phyloP scores from a whole-genome alignment of 1,140 invertebrate species.

The Drosophila littoralis region DNA sequence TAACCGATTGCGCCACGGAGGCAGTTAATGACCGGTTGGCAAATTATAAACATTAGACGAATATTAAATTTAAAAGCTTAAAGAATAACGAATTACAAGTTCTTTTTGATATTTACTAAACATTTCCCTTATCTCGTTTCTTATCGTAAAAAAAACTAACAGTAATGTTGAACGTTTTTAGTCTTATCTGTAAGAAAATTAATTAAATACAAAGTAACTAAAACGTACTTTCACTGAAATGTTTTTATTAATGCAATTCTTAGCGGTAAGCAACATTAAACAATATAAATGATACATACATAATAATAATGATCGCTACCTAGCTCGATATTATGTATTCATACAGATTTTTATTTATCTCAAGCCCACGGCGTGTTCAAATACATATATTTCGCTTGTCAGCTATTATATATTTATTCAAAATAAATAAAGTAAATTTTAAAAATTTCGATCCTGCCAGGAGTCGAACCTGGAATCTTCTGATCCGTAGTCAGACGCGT shows the following conservation, averaged over 20 bases:
- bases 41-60: background rate
- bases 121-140: background rate
- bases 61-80: background rate
- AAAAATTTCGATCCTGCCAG: slow-evolving; percentile 86
- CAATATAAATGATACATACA: too few species aligned
- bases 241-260: too few species aligned
- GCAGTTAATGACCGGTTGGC: slow-evolving; percentile 65
- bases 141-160: background rate
- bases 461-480: slow-evolving; percentile 90
- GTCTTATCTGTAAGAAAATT: too few species aligned
- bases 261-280: too few species aligned
- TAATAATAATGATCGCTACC: too few species aligned
- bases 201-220: too few species aligned
- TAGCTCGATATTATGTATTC: too few species aligned
- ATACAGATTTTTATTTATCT: too few species aligned
- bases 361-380: too few species aligned
- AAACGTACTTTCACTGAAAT: too few species aligned
- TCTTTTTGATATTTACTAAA: background rate
- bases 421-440: background rate
- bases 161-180: too few species aligned
- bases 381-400: too few species aligned
- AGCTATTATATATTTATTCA: background rate
- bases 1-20: slow-evolving; percentile 92
- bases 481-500: slow-evolving; percentile 90
- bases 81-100: background rate